Base-by-base conservation (phyloP, 2,888 invertebrate species). In the Cheilosia vulpina region DNA sequence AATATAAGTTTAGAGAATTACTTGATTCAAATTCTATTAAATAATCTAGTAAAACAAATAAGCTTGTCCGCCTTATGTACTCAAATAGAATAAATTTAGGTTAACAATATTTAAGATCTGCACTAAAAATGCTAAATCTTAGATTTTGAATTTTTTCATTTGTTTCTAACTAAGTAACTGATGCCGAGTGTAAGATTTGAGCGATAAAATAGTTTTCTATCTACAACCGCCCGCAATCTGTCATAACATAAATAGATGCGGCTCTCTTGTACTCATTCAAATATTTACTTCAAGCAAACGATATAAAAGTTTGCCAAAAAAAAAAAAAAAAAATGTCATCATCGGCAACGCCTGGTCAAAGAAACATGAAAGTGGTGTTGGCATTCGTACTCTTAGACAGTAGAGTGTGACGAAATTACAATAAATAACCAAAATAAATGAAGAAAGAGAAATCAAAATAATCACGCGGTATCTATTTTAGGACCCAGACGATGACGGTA, bases 191-290 rank as follows among this genome's bases (percentile, higher is more conserved):
- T 15, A 43, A 53, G 55, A 62, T 62, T 15, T 45, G 43, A 17
- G n/a, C 21, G 38, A 34, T 34, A 47, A 57, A 52, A 52, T 9
- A 60, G 1, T 60, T 24, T 43, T 45, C 43, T 47, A 63, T 38
- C 38, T 38, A 38, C 38, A 38, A 57, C 19, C 43, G 2, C 76
- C 68, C 50, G 45, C 43, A 60, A 68, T 68, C 58, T 60, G 60
- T 58, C 53, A 45, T 68, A 47, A 50, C 57, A 68, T 19, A 68
- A 76, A 68, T 76, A 76, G 68, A 68, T 17, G 53, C 19, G 38
- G 15, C 13, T n/a, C 34, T 24, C 6, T 31, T 47, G 19, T 31
- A 58, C n/a, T 75, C 50, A 58, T 75, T 52, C 24, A 27, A 27
- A 66, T 11, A 52, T 50, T 58, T 57, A 38, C 43, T 53, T 13